Conservation (phyloP, 2,888 invertebrate species). For the Tachina fera region DNA sequence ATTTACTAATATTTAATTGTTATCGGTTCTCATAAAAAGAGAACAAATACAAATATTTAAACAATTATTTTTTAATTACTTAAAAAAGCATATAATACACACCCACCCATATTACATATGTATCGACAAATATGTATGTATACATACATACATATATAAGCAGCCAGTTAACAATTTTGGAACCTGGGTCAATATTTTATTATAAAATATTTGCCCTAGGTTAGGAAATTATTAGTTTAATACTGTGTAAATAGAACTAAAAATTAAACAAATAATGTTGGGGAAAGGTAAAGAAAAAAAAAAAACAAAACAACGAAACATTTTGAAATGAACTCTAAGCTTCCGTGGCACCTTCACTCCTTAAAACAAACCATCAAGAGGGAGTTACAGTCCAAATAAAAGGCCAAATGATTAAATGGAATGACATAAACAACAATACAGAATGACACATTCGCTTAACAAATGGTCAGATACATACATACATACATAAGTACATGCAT, state of each 20-base stretch:
- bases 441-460: constrained; percentile 17
- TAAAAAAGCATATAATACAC: not conserved
- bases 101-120: not conserved
- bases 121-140: too few relatives aligned
- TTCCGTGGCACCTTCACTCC: not conserved
- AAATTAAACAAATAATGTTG: constrained; percentile 14
- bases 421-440: constrained; percentile 55
- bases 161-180: not conserved
- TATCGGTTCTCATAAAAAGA: not conserved
- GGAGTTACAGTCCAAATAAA: constrained; percentile 29
- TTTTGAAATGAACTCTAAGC: constrained; percentile 9
- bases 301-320: not conserved
- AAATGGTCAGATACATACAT: not conserved
- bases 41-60: constrained; percentile 19
- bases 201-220: constrained; percentile 58
- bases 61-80: constrained; percentile 48
- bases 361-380: not conserved
- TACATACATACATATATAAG: not conserved
- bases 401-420: constrained; percentile 52
- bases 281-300: too few relatives aligned
- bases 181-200: constrained; percentile 65
- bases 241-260: constrained; percentile 54
- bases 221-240: constrained; percentile 63
- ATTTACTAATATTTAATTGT: not conserved
- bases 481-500: not conserved